Evolutionary conservation across 2,113 vertebrate species (phyloP).

Genomic region (Tyrannus savana): DNA sequence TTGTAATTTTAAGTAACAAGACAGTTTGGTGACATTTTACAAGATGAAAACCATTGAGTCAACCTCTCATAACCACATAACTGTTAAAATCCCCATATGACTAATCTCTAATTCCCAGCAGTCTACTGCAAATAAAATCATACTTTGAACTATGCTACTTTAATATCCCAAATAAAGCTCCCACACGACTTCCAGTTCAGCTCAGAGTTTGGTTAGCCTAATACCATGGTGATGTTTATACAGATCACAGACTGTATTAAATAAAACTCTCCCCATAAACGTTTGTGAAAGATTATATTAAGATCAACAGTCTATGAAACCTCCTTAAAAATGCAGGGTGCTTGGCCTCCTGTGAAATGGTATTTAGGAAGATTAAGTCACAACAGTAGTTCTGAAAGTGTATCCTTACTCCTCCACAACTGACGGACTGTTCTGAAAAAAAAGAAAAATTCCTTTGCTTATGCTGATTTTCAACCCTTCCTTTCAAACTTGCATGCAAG

Average conservation of each 20-base stretch:
- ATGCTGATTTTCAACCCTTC: neutral
- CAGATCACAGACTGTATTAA: neutral
- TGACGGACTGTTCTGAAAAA: neutral
- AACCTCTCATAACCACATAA: slow-evolving; percentile 54
- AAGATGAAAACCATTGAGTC: slow-evolving; percentile 63
- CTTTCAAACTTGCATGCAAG: neutral
- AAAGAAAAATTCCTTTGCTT: neutral
- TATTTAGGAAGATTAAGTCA: slow-evolving; percentile 5
- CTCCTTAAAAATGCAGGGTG: neutral
- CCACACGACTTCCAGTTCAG: slow-evolving; percentile 3
- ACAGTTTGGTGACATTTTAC: slow-evolving; percentile 69
- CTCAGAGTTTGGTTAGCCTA: slow-evolving; percentile 8
- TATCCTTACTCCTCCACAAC: neutral
- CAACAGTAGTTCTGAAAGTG: neutral
- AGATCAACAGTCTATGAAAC: neutral
- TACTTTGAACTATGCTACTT: slow-evolving; percentile 57
- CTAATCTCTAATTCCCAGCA: slow-evolving; percentile 70
- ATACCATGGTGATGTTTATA: neutral
- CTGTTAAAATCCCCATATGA: slow-evolving; percentile 66
- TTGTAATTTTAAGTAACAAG: slow-evolving; percentile 62
- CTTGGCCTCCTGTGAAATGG: neutral
- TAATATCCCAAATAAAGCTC: slow-evolving; percentile 52
- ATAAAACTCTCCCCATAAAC: neutral
- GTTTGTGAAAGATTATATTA: neutral
- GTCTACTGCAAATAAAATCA: slow-evolving; percentile 65